phyloP scores from a whole-genome alignment of 2,113 vertebrate genomes.

The Hemiscyllium ocellatum region DNA sequence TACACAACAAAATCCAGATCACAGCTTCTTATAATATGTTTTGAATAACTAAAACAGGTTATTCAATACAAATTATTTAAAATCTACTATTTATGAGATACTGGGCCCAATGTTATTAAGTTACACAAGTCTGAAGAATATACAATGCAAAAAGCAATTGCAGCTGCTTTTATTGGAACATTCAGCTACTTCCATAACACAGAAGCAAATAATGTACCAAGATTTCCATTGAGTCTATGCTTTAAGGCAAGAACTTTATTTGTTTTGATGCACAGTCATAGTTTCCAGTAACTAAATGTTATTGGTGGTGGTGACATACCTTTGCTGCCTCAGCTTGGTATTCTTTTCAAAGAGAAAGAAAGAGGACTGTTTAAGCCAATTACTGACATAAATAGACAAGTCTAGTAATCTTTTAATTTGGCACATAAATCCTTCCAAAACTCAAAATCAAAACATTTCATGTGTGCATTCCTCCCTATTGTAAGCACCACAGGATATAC shows the following conservation, averaged over 20 bases:
- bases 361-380: neutral
- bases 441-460: neutral
- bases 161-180: neutral
- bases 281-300: neutral
- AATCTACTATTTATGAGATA: slow-evolving; percentile 32
- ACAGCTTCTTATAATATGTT: slow-evolving; percentile 27
- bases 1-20: slow-evolving; percentile 35
- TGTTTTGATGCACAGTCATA: neutral
- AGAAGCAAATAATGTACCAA: neutral
- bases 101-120: neutral
- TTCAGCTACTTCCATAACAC: neutral
- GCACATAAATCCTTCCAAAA: neutral
- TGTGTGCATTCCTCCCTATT: neutral
- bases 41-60: slow-evolving; percentile 33
- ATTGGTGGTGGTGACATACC: neutral
- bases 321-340: neutral
- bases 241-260: neutral
- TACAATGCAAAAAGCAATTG: neutral
- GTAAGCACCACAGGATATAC: neutral
- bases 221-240: neutral
- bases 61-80: slow-evolving; percentile 29
- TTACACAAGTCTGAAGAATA: neutral
- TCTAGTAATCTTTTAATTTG: neutral
- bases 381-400: neutral
- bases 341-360: neutral